Conservation (phyloP, 2,888 invertebrate species). For the Machimus atricapillus region DNA sequence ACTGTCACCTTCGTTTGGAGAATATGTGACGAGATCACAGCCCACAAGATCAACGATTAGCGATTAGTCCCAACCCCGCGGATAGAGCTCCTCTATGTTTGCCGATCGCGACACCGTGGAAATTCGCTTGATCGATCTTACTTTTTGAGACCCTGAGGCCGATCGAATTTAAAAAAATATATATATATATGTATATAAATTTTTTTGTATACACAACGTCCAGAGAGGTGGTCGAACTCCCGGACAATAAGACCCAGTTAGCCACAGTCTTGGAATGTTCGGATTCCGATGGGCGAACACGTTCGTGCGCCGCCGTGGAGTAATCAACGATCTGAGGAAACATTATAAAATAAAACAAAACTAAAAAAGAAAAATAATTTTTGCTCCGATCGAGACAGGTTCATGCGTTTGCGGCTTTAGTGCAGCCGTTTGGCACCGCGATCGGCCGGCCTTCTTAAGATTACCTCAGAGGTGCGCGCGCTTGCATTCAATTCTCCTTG, state of each 20-base stretch:
- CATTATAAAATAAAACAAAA: background rate
- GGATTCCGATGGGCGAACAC: conserved; percentile 28
- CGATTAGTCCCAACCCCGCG: background rate
- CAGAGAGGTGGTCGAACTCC: conserved; percentile 33
- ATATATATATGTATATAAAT: background rate
- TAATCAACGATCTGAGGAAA: conserved; percentile 22
- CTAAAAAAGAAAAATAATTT: background rate
- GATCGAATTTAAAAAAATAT: background rate
- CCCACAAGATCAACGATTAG: background rate
- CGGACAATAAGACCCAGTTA: conserved; percentile 27
- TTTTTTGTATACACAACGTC: background rate
- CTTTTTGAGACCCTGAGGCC: background rate
- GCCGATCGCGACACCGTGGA: background rate
- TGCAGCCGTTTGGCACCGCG: conserved; percentile 1
- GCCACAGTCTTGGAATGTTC: conserved; percentile 26
- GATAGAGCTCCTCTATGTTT: background rate
- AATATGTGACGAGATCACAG: background rate
- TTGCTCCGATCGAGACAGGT: conserved; percentile 29
- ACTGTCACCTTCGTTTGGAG: conserved; percentile 21
- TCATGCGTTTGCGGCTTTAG: conserved; percentile 24
- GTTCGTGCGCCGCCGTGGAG: conserved; percentile 16
- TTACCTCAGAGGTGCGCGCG: background rate
- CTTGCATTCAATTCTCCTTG: background rate
- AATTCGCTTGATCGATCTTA: conserved; percentile 23
- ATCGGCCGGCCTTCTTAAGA: background rate